Evolutionary conservation across 2,797 vertebrate species (phyloP).

Genomic region (Coregonus suidteri): DNA sequence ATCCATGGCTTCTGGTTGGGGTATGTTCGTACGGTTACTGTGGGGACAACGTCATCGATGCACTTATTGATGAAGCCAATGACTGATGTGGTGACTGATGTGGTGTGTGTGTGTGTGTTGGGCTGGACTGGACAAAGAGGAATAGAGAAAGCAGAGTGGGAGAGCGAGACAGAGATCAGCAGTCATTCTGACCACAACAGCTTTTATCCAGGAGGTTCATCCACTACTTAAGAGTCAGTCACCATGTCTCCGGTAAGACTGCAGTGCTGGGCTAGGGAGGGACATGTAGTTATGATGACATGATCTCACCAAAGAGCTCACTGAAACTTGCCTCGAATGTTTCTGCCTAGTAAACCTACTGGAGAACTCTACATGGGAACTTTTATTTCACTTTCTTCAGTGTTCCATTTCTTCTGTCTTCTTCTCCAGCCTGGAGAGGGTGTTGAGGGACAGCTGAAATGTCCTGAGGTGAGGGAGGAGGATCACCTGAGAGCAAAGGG

Average conservation of each 20-base stretch:
- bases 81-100: no score
- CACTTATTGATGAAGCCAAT: no score
- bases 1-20: no score
- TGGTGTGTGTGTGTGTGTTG: slow-evolving; percentile 2
- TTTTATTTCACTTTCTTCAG: neutral
- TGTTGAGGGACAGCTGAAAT: slow-evolving; percentile 76
- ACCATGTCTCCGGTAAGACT: slow-evolving; percentile 76
- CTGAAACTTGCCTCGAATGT: neutral
- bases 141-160: slow-evolving; percentile 10
- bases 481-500: slow-evolving; percentile 80
- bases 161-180: slow-evolving; percentile 19
- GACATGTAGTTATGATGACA: neutral
- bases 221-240: slow-evolving; percentile 14
- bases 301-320: neutral
- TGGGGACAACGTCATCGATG: no score
- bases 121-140: slow-evolving; percentile 23
- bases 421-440: slow-evolving; percentile 53
- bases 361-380: neutral
- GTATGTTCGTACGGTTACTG: no score
- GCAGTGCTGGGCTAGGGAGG: neutral
- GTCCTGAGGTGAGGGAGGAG: slow-evolving; percentile 87
- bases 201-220: neutral
- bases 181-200: neutral
- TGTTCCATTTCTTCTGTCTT: no score
- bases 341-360: neutral